phyloP scores from a whole-genome alignment of 1,140 invertebrate species.

The Neodiprion fabricii region DNA sequence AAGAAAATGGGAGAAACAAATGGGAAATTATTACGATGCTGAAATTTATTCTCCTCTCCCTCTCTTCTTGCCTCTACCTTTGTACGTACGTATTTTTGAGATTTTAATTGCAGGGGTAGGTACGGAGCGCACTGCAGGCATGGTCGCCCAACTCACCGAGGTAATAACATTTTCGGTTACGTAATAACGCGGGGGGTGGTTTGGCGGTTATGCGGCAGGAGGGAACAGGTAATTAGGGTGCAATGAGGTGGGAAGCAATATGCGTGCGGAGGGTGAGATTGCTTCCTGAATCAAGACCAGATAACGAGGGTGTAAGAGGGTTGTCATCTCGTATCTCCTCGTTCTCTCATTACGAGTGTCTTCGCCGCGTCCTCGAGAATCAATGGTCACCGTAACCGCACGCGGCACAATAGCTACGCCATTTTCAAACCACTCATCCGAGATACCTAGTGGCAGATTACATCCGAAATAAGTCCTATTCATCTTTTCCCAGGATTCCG shows the following conservation, averaged over 20 bases:
- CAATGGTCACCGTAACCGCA: too few relatives aligned
- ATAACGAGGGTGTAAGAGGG: background rate
- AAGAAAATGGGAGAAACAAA: too few relatives aligned
- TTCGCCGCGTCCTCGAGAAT: background rate
- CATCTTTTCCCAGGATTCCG: background rate
- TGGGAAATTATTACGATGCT: background rate
- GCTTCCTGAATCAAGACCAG: slow-evolving; percentile 13
- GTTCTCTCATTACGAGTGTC: background rate
- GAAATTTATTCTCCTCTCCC: background rate
- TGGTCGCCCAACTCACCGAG: background rate
- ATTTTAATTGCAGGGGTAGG: too few relatives aligned
- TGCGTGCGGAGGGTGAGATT: slow-evolving; percentile 16
- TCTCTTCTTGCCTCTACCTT: background rate
- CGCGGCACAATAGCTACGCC: too few relatives aligned
- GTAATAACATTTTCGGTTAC: slow-evolving; percentile 14
- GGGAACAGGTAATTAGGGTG: slow-evolving; percentile 21
- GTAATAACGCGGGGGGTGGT: background rate
- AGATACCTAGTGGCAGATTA: background rate
- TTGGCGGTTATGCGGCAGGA: background rate
- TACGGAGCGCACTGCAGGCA: too few relatives aligned
- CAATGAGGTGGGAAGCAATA: slow-evolving; percentile 20
- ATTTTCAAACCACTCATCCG: too few relatives aligned
- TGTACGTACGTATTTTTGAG: too few relatives aligned
- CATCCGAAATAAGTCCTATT: background rate
- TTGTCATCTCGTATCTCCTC: background rate